phyloP scores from a whole-genome alignment of 2,113 vertebrate genomes.

The Seriola dumerili region DNA sequence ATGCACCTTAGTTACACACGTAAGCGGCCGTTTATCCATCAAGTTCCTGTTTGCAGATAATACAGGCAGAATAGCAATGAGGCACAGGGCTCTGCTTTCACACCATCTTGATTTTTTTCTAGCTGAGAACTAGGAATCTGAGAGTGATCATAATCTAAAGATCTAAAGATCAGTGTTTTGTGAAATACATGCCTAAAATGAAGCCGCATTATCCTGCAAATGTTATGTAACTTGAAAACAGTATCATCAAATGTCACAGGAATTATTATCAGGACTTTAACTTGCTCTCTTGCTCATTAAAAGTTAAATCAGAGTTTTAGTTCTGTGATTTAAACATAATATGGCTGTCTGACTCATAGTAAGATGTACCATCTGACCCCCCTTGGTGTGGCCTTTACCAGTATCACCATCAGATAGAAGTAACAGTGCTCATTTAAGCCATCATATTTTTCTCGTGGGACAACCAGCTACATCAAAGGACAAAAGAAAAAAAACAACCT shows the following conservation, averaged over 20 bases:
- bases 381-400: conserved; percentile 48
- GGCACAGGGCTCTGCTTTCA: conserved; percentile 3
- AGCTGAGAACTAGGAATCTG: background rate
- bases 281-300: background rate
- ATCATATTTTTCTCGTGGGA: conserved; percentile 48
- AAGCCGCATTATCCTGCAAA: conserved; percentile 12
- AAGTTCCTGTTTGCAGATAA: conserved; percentile 15
- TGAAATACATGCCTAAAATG: conserved; percentile 20
- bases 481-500: conserved; percentile 42
- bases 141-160: background rate
- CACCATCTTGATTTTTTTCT: background rate
- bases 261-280: background rate
- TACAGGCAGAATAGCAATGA: conserved; percentile 20
- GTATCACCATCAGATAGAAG: conserved; percentile 42
- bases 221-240: background rate
- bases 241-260: conserved; percentile 15
- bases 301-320: conserved; percentile 22
- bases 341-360: background rate
- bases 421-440: conserved; percentile 66
- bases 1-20: background rate
- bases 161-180: background rate
- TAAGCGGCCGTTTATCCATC: background rate
- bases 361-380: conserved; percentile 1
- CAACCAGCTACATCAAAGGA: conserved; percentile 54
- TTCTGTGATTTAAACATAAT: conserved; percentile 19